Base-by-base conservation (phyloP, 2,113 vertebrate genomes). In the Lynx canadensis region DNA sequence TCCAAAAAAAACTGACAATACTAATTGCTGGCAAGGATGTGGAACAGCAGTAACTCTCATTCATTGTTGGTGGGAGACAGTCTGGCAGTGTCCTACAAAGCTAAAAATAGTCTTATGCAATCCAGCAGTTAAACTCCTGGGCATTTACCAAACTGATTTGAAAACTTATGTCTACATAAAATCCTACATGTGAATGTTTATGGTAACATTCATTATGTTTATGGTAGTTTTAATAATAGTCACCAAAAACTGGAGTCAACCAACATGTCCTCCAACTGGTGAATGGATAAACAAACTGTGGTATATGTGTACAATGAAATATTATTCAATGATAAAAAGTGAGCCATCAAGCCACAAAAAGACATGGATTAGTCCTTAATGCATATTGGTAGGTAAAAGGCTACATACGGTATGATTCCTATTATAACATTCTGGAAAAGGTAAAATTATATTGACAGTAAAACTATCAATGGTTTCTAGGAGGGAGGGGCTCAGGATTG, bases 181-280 rank as follows among this genome's bases (percentile, higher is more conserved):
- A 79, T 89, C 21, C n/a, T 79, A 80, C 9, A 25, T 73, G n/a
- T 1, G 18, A 84, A 94, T 94, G 71, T 41, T 73, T 73, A 68
- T 68, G 66, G 33, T 68, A 68, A 68, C 66, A 9, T 68, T n/a
- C 15, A 68, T 45, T 33, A 68, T 68, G 48, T 68, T 68, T 96
- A 79, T 65, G 50, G 57, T 66, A 85, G 48, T 65, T 91, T 69
- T 91, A 76, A 91, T 80, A n/a, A 68, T 29, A 95, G 91, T 91
- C 31, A 41, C 33, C 41, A 11, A 89, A 88, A 86, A 23, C n/a
- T 96, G 52, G 52, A 92, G 69, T 76, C 90, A 93, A 41, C 15
- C 29, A 90, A 91, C 79, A 50, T 57, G 27, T 68, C 55, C 48
- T 74, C 93, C 31, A 97, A 12, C 25, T 66, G 16, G 33, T 94